Base-by-base conservation (phyloP, 2,113 vertebrate genomes). In the Periophthalmus modestus region DNA sequence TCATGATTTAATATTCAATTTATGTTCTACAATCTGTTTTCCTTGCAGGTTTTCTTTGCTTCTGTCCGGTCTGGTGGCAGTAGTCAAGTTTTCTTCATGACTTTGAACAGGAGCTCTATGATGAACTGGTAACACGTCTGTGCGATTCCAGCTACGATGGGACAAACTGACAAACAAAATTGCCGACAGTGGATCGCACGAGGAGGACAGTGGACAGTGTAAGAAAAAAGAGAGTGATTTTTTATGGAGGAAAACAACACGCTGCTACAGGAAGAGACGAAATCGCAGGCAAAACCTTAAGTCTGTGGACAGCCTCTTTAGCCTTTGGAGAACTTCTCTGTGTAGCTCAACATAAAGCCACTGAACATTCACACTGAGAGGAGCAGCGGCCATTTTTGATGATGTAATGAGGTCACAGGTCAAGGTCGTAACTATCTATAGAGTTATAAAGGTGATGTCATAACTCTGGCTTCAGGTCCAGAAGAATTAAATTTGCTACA, bases 51-150 rank as follows among this genome's bases (percentile, higher is more conserved):
- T 46, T 99, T 99, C 95, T 99, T 99, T 80, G 98, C 98, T 73
- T 99, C 98, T 0, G 98, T 99, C 79, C 94, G 98, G 78, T 99
- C 98, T 12, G 98, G 98, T 89, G 98, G 98, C 92, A 99, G 97
- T 93, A 99, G 98, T 89, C 98, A 99, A 93, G 97, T 99, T 89
- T 99, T 99, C 95, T 99, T 99, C 95, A 99, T 99, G 98, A 99
- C 98, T 81, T 95, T 99, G 88, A 99, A 99, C 95, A 96, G 98
- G 94, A 99, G 98, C 94, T 98, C 96, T 92, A 98, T 99, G 97
- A 99, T 99, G 98, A 99, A 99, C 94, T 99, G 98, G 98, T 99
- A 98, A 96, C 86, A 73, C 73, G 19, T 79, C 79, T 7, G 81
- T 50, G 69, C 74, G 57, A 70, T 61, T 63, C 55, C 57, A 28